Base-by-base conservation (phyloP, 2,888 invertebrate species). In the Resseliella maxima region DNA sequence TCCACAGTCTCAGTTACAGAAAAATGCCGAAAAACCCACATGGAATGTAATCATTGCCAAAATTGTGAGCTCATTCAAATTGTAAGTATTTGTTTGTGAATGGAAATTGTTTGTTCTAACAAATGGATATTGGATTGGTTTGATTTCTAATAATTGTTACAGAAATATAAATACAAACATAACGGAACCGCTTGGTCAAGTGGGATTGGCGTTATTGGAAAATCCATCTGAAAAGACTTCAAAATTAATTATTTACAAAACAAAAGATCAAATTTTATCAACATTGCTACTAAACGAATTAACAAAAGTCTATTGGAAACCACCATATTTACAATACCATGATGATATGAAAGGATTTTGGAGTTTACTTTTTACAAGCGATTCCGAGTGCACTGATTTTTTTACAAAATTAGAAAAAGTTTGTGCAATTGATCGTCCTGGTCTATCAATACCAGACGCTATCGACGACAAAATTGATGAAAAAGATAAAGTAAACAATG, bases 301-400 rank as follows among this genome's bases (percentile, higher is more conserved):
- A 12, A 86, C 88, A 0, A 88, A 87, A 83, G 64, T 90, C 2
- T 88, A 87, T 50, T 24, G 88, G 12, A 89, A 89, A 1, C 88
- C 88, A 3, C 86, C 88, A 10, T 90, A 89, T 86, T 87, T 89
- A 46, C 90, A 89, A 87, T 90, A 89, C 89, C 92, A 93, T 88
- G 93, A 93, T 89, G 92, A 92, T 72, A 89, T 90, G 36, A 89
- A 91, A 50, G 90, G 91, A 86, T 92, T 92, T 88, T 93, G 93
- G 93, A 93, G 93, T 18, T 88, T 93, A 85, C 90, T 92, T 88
- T 93, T 93, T 89, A 91, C 90, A 6, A 89, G 87, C 38, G 87
- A 88, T 15, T 88, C 89, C n/a, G 88, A 89, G 41, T 89, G 89
- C 27, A 87, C 89, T 8, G 89, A 90, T 86, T 90, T 91, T 87